Percentiles rank a stretch among this genome's conserved stretches.
Conservation (phyloP, 2,113 vertebrate species). For the Lophotis ruficrista region DNA sequence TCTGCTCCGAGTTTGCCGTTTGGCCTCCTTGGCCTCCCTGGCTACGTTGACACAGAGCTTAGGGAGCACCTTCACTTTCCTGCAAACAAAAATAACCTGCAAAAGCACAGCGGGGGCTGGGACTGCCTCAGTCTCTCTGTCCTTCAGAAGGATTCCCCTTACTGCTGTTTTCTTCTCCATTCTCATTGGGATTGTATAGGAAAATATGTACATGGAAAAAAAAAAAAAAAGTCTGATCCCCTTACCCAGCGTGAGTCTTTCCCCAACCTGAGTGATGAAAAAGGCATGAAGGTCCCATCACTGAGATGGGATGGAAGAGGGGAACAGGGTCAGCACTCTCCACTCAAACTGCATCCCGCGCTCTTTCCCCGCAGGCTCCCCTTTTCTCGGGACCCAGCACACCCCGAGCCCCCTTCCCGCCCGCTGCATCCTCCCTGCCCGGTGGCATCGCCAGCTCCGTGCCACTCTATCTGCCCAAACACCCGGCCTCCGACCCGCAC, state of each 20-base stretch:
- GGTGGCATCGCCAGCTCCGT: accelerated
- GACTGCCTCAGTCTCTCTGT: not conserved
- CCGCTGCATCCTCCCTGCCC: not conserved
- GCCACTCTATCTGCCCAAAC: not conserved
- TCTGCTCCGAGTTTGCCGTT: slow-evolving; percentile 2
- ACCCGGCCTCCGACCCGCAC: not conserved
- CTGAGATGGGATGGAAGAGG: accelerated
- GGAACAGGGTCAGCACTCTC: not conserved
- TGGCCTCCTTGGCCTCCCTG: not conserved
- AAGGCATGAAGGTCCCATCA: not conserved
- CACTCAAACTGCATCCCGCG: accelerated
- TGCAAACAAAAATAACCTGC: slow-evolving; percentile 1
- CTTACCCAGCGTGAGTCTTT: not conserved
- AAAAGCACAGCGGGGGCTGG: not conserved
- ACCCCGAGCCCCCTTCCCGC: not conserved
- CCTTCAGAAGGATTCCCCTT: not conserved
- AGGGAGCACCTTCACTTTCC: not conserved
- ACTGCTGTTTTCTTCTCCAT: not conserved
- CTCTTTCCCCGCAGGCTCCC: not conserved
- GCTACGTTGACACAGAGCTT: not conserved
- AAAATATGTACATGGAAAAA: not conserved
- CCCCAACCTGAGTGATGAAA: not conserved
- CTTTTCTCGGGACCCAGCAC: accelerated
- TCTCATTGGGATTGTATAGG: accelerated
- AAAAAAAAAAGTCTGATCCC: not conserved